Evolutionary conservation across 2,797 vertebrate genomes (phyloP).

Genomic region (Crotalus adamanteus): DNA sequence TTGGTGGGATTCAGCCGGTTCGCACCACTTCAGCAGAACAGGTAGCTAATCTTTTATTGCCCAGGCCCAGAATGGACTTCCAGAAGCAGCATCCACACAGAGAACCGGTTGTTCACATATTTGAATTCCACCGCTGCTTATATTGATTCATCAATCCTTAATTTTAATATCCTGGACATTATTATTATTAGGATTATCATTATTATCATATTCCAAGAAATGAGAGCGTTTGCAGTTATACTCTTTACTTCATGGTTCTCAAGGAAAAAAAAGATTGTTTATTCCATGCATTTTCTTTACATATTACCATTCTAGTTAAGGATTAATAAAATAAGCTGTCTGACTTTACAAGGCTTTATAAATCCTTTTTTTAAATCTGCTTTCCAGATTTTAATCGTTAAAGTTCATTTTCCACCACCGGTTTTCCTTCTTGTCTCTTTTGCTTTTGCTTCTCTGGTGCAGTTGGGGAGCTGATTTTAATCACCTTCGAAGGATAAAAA

Average conservation of each 20-base stretch:
- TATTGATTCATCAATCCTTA: not conserved
- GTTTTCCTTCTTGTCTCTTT: not conserved
- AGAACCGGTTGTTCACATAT: too few relatives aligned
- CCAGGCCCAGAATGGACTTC: too few relatives aligned
- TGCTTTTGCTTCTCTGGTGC: slow-evolving; percentile 40
- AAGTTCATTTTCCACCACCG: not conserved
- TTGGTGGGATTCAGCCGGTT: too few relatives aligned
- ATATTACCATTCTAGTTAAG: not conserved
- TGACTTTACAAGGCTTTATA: not conserved
- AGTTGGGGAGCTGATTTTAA: slow-evolving; percentile 69
- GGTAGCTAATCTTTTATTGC: too few relatives aligned
- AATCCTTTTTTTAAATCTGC: not conserved
- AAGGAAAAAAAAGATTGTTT: too few relatives aligned
- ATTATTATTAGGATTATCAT: not conserved
- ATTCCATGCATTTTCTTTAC: not conserved
- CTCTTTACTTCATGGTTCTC: not conserved
- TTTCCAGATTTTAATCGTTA: slow-evolving; percentile 12
- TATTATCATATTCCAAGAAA: not conserved
- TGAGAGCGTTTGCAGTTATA: not conserved
- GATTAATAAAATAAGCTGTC: not conserved
- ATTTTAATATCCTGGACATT: not conserved
- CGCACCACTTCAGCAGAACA: too few relatives aligned
- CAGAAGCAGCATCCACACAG: too few relatives aligned
- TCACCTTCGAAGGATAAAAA: slow-evolving; percentile 68
- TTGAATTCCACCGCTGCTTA: too few relatives aligned